Percentiles rank a stretch among this genome's conserved stretches.
phyloP scores from a whole-genome alignment of 2,888 invertebrate species.

The Brachyopa scutellaris region DNA sequence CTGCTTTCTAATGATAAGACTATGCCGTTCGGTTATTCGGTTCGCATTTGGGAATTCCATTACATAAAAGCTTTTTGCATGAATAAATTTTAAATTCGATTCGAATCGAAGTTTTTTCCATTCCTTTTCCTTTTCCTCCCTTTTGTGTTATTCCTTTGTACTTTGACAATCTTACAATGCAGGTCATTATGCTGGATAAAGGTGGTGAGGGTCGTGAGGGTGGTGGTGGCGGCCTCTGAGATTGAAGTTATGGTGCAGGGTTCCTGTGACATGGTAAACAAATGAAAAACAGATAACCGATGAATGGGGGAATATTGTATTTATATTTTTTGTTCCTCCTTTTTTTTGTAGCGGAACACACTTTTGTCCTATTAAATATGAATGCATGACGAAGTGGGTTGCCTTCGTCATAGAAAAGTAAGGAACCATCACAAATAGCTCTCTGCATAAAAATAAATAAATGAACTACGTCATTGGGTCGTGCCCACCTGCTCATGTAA shows the following conservation, averaged over 20 bases:
- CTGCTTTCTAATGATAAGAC: conserved; percentile 74
- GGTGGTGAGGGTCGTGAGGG: conserved; percentile 1
- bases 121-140: neutral
- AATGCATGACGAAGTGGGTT: conserved; percentile 51
- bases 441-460: too few relatives aligned
- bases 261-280: conserved; percentile 58
- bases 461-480: too few relatives aligned
- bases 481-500: too few relatives aligned
- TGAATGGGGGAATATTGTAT: conserved; percentile 44
- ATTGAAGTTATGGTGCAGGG: neutral
- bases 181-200: conserved; percentile 63
- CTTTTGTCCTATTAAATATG: conserved; percentile 63
- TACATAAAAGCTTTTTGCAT: conserved; percentile 73
- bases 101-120: conserved; percentile 60
- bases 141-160: conserved; percentile 54
- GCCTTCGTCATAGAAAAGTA: conserved; percentile 14
- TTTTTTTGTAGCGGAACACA: conserved; percentile 20
- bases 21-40: conserved; percentile 44
- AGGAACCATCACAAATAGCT: conserved; percentile 32
- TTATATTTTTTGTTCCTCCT: neutral
- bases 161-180: conserved; percentile 70
- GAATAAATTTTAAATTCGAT: conserved; percentile 73
- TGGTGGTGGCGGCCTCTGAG: neutral
- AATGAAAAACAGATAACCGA: conserved; percentile 69
- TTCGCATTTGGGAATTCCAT: conserved; percentile 71